Conservation (phyloP, 1,140 invertebrate genomes). For the Diachasma alloeum region DNA sequence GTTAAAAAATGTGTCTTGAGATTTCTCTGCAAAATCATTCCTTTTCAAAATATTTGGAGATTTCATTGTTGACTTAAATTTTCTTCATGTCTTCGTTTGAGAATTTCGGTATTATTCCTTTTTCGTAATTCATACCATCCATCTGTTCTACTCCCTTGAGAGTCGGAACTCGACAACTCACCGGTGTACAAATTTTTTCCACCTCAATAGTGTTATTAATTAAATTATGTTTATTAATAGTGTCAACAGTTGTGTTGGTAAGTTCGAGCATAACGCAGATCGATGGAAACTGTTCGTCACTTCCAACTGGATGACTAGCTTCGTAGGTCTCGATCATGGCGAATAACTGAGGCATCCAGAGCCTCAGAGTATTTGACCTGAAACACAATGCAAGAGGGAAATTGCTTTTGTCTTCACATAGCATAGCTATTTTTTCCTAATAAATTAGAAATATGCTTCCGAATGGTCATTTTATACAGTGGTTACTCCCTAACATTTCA, state of each 20-base stretch:
- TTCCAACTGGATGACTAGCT: slow-evolving; percentile 30
- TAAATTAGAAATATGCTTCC: too few relatives aligned
- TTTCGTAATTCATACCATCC: background rate
- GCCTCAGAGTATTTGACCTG: slow-evolving; percentile 56
- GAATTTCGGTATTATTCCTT: background rate
- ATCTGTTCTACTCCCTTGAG: background rate
- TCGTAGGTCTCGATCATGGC: slow-evolving; percentile 56
- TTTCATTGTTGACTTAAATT: too few relatives aligned
- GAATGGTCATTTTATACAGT: too few relatives aligned
- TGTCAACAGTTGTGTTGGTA: slow-evolving; percentile 12
- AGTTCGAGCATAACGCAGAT: slow-evolving; percentile 32
- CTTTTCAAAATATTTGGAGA: too few relatives aligned
- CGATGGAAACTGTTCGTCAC: slow-evolving; percentile 24
- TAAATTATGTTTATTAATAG: slow-evolving; percentile 12
- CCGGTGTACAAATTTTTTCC: slow-evolving; percentile 28
- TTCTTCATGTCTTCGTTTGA: too few relatives aligned
- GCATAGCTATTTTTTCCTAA: too few relatives aligned
- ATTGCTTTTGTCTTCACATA: too few relatives aligned
- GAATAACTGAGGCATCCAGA: slow-evolving; percentile 61
- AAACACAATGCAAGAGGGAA: too few relatives aligned
- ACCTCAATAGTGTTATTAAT: slow-evolving; percentile 25
- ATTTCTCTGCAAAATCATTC: too few relatives aligned
- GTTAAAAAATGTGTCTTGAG: too few relatives aligned
- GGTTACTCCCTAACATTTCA: too few relatives aligned
- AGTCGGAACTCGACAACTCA: slow-evolving; percentile 11